Percentiles rank a stretch among this genome's conserved stretches.
phyloP scores from a whole-genome alignment of 2,113 vertebrate species.

The Pelobates fuscus region DNA sequence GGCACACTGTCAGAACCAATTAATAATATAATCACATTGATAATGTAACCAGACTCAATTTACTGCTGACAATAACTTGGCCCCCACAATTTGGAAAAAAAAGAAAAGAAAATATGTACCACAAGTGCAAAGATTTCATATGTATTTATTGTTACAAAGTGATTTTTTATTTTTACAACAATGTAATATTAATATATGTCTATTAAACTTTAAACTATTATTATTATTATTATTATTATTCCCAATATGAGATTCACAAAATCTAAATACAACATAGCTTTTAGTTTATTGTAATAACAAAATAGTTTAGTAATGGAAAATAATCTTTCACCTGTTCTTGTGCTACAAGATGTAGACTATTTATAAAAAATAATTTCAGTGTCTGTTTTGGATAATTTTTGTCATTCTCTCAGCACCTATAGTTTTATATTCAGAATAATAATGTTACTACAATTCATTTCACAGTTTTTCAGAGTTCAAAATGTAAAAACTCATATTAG shows the following conservation, averaged over 20 bases:
- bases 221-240: no score
- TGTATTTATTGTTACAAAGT: no score
- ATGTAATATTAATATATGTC: no score
- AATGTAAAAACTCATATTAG: constrained; percentile 5
- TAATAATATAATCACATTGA: constrained; percentile 44
- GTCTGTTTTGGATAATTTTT: constrained; percentile 22
- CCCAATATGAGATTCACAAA: no score
- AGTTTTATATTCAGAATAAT: constrained; percentile 30
- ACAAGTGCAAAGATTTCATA: no score
- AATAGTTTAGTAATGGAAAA: neutral
- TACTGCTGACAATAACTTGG: constrained; percentile 38
- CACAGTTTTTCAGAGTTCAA: constrained; percentile 23
- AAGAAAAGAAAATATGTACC: neutral
- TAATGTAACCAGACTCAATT: constrained; percentile 26
- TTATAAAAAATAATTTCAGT: constrained; percentile 4
- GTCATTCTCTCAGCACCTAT: constrained; percentile 9
- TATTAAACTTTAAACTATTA: no score
- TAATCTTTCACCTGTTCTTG: neutral
- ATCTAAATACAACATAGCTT: neutral
- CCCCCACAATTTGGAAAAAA: constrained; percentile 33
- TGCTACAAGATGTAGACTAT: neutral
- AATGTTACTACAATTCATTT: constrained; percentile 33
- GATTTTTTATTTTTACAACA: no score
- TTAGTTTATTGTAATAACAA: neutral
- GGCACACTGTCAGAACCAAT: constrained; percentile 62